Conservation (phyloP, 2,888 invertebrate species). For the Podabrus alpinus region DNA sequence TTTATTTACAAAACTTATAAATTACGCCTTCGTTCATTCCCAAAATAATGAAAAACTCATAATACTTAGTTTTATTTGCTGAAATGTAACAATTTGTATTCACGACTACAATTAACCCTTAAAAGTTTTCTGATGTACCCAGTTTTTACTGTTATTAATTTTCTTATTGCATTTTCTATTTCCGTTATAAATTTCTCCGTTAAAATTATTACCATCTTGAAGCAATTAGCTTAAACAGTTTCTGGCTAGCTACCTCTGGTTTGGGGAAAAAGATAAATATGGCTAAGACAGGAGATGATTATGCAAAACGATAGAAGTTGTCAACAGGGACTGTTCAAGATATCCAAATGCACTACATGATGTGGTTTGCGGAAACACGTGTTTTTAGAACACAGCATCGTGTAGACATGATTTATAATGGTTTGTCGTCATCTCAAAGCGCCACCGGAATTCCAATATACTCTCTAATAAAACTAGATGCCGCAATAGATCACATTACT, state of each 20-base stretch:
- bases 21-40: background rate
- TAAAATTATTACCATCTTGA: background rate
- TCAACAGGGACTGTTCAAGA: slow-evolving; percentile 27
- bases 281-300: slow-evolving; percentile 9
- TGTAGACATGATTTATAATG: slow-evolving; percentile 22
- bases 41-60: background rate
- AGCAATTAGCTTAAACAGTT: background rate
- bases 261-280: background rate
- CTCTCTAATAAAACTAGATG: slow-evolving; percentile 15
- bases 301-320: slow-evolving; percentile 35
- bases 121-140: background rate
- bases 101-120: background rate
- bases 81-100: background rate
- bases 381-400: slow-evolving; percentile 13
- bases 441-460: slow-evolving; percentile 25
- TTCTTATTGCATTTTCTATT: background rate
- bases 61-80: background rate
- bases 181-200: background rate
- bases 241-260: background rate
- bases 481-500: background rate
- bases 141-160: background rate
- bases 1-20: background rate
- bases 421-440: slow-evolving; percentile 12
- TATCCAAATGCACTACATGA: slow-evolving; percentile 19
- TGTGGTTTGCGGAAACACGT: slow-evolving; percentile 13